Evolutionary conservation across 2,797 vertebrate genomes (phyloP), one percentile per base, ranked within the genome.

Genomic region (Sebastes cheni): DNA sequence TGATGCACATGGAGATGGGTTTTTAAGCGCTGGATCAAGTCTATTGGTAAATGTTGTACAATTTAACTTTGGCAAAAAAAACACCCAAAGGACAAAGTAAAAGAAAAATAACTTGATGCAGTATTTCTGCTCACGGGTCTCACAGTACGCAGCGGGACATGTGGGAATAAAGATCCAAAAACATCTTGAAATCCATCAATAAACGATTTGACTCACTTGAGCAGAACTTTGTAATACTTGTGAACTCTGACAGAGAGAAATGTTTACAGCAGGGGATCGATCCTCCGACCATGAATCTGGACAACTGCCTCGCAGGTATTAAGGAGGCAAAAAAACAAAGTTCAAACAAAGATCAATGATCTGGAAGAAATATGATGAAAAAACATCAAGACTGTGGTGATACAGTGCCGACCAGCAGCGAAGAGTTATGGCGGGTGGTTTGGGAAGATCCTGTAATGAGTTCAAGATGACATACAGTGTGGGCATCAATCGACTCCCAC

Each of bases 301-400:
- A 32, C 25, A n/a, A 58, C 32, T 23, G 60, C 65, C 59, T 59
- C 2, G 23, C 27, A 74, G 56, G 68, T 73, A 62, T 77, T 65
- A 76, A 69, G 65, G 59, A 73, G 30, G 23, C 6, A 18, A 67
- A 58, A 58, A 69, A 67, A 64, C 25, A 52, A 32, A 74, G 34
- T 69, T 54, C 54, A 69, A 70, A 66, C n/a, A 62, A 50, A 78
- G 66, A 72, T 75, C 68, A 66, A 55, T 61, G 60, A 52, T 11
- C 72, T 52, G 64, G 20, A 68, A n/a, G 12, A 25, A 22, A 13
- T 3, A 27, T 30, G 69, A 66, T 46, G 69, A 61, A 60, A 65
- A 10, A 25, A 16, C 56, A 68, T 34, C 8, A 30, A 56, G 67
- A 68, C 22, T 14, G 36, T 5, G 13, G 22, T 22, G 20, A 39